Evolutionary conservation across 2,888 invertebrate genomes (phyloP).

Genomic region (Cistogaster globosa): DNA sequence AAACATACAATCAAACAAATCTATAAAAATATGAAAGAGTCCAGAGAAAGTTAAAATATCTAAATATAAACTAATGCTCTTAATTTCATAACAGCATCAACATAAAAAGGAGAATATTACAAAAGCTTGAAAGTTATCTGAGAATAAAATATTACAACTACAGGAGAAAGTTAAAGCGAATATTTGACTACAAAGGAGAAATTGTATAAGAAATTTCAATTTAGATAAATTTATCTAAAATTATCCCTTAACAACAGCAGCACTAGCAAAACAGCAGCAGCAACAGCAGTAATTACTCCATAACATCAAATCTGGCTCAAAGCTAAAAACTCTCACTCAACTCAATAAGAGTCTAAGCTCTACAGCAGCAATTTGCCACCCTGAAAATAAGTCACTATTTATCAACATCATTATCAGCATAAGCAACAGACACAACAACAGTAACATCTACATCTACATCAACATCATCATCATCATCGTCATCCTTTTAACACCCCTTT

Average conservation of each 20-base stretch:
- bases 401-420: background rate
- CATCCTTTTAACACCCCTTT: constrained; percentile 51
- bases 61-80: constrained; percentile 37
- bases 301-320: constrained; percentile 17
- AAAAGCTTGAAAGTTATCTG: constrained; percentile 18
- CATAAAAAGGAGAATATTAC: background rate
- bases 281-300: constrained; percentile 35
- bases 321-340: constrained; percentile 25
- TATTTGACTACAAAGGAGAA: constrained; percentile 43
- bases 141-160: constrained; percentile 3
- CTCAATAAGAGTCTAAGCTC: constrained; percentile 22
- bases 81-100: background rate
- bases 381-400: constrained; percentile 6
- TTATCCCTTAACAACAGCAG: constrained; percentile 19
- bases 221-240: constrained; percentile 34
- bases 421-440: background rate
- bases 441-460: constrained; percentile 10
- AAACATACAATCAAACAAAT: constrained; percentile 52
- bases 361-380: constrained; percentile 39
- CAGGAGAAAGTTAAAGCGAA: constrained; percentile 58
- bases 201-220: constrained; percentile 40
- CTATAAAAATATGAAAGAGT: constrained; percentile 65
- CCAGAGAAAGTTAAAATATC: constrained; percentile 9
- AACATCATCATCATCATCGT: constrained; percentile 27
- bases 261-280: constrained; percentile 7